A percentile compares a stretch with the other conserved stretches of the same genome.
Conservation (phyloP, 1,140 invertebrate species). For the Venustaconcha ellipsiformis region DNA sequence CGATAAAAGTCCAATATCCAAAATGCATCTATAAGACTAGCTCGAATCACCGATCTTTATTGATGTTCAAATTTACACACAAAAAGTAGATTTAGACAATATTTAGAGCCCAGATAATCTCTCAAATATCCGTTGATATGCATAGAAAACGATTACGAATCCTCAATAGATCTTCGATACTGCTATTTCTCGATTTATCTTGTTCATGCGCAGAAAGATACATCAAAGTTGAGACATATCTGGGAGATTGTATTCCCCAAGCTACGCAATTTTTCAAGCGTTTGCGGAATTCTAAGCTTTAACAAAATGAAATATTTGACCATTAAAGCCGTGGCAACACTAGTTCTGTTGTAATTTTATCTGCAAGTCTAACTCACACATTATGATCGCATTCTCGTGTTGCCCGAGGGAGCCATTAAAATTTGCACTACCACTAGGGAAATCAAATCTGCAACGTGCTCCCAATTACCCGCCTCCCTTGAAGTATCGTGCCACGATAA, state of each 20-base stretch:
- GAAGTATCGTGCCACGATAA: no score
- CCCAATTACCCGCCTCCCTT: no score
- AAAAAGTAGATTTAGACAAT: no score
- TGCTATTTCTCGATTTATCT: neutral
- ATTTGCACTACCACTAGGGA: constrained; percentile 22
- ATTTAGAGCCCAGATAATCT: no score
- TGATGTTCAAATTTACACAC: no score
- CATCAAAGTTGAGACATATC: neutral
- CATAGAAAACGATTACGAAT: no score
- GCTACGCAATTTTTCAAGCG: constrained; percentile 14
- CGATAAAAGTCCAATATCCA: no score
- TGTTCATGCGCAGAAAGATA: neutral
- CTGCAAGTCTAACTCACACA: constrained; percentile 14
- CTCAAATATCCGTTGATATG: no score
- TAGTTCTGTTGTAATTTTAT: constrained; percentile 24
- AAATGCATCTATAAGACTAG: no score
- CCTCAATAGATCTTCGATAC: no score
- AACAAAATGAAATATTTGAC: constrained; percentile 29
- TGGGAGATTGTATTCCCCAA: no score
- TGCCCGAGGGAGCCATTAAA: constrained; percentile 31
- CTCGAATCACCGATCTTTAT: no score
- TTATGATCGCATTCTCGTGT: constrained; percentile 24
- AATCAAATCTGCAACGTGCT: constrained; percentile 26
- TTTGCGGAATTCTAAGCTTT: constrained; percentile 3
- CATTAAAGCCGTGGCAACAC: constrained; percentile 30